Conservation (phyloP, 2,113 vertebrate genomes). For the Heterotis niloticus region DNA sequence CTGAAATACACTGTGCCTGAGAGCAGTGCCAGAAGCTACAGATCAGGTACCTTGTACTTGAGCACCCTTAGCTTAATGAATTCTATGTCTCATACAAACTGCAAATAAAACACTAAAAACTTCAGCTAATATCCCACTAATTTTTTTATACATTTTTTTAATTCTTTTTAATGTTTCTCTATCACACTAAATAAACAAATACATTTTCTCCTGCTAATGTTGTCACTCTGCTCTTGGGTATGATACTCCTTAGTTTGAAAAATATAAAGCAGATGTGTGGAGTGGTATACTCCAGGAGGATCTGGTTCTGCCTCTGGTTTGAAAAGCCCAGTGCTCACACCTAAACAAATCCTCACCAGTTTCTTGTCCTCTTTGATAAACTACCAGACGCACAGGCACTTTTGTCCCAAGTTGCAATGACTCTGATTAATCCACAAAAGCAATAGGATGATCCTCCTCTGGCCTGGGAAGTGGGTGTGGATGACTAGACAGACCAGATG, state of each 20-base stretch:
- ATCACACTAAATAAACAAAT: conserved; percentile 13
- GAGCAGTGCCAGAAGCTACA: neutral
- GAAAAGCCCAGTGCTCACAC: neutral
- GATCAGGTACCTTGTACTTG: neutral
- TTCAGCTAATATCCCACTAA: no score
- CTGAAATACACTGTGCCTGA: conserved; percentile 3
- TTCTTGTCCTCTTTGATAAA: neutral
- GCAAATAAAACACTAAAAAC: conserved; percentile 14
- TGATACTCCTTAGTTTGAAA: conserved; percentile 43
- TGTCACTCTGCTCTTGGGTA: conserved; percentile 48
- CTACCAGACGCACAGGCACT: neutral
- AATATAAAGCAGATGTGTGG: conserved; percentile 47
- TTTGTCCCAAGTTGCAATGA: neutral
- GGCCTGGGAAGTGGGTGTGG: neutral
- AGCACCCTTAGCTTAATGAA: conserved; percentile 14
- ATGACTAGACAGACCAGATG: neutral
- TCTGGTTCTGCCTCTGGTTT: neutral
- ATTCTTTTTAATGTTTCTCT: neutral
- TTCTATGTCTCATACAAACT: neutral
- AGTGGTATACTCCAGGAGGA: conserved; percentile 40
- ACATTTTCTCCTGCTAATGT: conserved; percentile 28
- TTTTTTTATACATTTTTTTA: neutral
- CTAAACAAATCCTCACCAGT: conserved; percentile 1
- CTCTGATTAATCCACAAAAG: neutral
- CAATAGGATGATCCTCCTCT: neutral